These are phyloP conservation scores for Zaprionus capensis DNA, from an alignment of 1,140 invertebrate genomes.

Conservation along the genomic window DNA sequence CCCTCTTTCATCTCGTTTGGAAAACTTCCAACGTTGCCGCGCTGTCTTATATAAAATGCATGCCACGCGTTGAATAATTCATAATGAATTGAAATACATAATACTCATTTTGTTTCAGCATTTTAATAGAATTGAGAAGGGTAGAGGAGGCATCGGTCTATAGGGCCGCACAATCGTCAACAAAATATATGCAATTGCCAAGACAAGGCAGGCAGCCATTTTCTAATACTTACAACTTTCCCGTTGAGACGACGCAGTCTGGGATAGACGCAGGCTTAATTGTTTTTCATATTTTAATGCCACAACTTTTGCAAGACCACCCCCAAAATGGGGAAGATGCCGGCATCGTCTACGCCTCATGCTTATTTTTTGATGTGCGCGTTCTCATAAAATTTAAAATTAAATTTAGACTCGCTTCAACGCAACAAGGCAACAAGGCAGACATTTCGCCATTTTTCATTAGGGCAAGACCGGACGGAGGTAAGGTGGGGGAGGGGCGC, in stretches of 20 bases:
- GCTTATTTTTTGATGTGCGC: constrained; percentile 74
- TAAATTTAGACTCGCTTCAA: constrained; percentile 67
- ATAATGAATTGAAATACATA: constrained; percentile 79
- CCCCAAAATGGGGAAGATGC: constrained; percentile 27
- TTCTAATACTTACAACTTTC: constrained; percentile 45
- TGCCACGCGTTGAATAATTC: constrained; percentile 67
- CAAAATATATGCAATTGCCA: constrained; percentile 39
- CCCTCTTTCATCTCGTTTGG: background rate
- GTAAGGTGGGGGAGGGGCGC: constrained; percentile 15
- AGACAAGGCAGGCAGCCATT: constrained; percentile 53
- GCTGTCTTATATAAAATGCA: constrained; percentile 72
- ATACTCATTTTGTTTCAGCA: constrained; percentile 75
- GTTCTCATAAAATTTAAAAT: constrained; percentile 75
- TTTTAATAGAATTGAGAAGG: constrained; percentile 42
- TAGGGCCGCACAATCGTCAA: constrained; percentile 21
- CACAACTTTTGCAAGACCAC: constrained; percentile 57
- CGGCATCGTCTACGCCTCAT: background rate
- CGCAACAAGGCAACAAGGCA: constrained; percentile 20
- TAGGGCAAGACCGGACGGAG: constrained; percentile 13
- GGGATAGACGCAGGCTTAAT: constrained; percentile 52
- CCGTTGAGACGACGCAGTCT: constrained; percentile 25
- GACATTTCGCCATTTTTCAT: constrained; percentile 70
- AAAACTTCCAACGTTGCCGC: constrained; percentile 22
- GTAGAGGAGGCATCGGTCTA: constrained; percentile 20
- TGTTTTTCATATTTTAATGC: constrained; percentile 80